phyloP scores from a whole-genome alignment of 2,797 vertebrate genomes.

The Vespertilio murinus region DNA sequence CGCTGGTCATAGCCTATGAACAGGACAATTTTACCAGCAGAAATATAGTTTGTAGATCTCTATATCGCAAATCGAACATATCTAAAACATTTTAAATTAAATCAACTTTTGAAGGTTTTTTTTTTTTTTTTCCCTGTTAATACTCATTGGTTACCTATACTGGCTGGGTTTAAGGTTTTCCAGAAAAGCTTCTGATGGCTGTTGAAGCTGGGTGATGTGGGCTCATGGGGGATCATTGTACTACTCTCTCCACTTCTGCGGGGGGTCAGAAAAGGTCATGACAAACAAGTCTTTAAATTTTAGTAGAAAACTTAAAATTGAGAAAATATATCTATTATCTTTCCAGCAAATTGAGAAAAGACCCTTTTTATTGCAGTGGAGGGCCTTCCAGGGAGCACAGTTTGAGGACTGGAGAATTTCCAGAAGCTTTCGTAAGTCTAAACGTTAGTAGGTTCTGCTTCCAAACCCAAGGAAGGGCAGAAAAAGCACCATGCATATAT shows the following conservation, averaged over 20 bases:
- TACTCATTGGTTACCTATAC: neutral
- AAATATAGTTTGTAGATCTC: neutral
- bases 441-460: neutral
- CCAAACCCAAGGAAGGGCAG: neutral
- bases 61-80: neutral
- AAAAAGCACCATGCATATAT: neutral
- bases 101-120: neutral
- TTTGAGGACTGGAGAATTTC: neutral
- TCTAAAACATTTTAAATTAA: neutral
- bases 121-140: neutral
- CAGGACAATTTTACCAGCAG: neutral
- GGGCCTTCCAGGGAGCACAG: neutral
- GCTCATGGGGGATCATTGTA: neutral
- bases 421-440: neutral
- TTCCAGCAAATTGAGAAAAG: neutral
- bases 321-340: neutral
- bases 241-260: neutral
- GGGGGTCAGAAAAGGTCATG: neutral
- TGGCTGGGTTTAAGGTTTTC: neutral
- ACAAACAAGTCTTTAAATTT: neutral
- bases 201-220: neutral
- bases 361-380: neutral
- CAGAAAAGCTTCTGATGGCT: neutral
- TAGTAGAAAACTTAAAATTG: neutral
- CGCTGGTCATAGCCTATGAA: neutral